phyloP scores from a whole-genome alignment of 2,113 vertebrate genomes.

The Mastomys natalensis region DNA sequence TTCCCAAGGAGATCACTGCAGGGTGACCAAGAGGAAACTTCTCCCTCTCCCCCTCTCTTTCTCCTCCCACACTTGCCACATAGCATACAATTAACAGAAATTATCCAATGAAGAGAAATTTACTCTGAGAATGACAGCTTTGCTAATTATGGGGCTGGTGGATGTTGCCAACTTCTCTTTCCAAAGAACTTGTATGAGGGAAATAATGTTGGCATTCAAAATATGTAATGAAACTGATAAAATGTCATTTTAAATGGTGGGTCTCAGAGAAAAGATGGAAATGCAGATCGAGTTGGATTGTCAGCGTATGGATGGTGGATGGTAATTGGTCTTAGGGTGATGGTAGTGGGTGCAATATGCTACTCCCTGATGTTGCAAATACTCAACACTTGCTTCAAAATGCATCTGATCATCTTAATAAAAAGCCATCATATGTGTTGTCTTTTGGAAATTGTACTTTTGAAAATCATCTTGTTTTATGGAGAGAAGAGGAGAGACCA shows the following conservation, averaged over 20 bases:
- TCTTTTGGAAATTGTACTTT: constrained; percentile 23
- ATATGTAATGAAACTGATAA: background rate
- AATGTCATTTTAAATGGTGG: background rate
- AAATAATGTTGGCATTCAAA: background rate
- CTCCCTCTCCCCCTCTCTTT: too few relatives aligned
- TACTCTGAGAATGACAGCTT: background rate
- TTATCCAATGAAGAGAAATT: background rate
- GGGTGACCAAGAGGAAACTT: constrained; percentile 40
- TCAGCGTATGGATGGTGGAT: background rate
- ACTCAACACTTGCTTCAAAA: background rate
- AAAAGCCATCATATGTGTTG: background rate
- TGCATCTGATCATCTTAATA: background rate
- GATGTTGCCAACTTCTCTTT: background rate
- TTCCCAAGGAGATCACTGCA: constrained; percentile 60
- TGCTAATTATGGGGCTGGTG: background rate
- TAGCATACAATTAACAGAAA: background rate
- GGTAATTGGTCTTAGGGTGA: background rate
- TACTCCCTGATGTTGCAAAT: background rate
- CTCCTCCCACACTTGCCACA: background rate
- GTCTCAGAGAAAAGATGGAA: background rate
- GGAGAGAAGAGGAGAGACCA: background rate
- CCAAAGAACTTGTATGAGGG: background rate
- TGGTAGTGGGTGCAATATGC: rapidly evolving
- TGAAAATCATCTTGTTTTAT: background rate
- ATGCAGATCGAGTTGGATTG: background rate